Evolutionary conservation across 2,888 invertebrate genomes (phyloP).

Genomic region (Nowickia ferox): DNA sequence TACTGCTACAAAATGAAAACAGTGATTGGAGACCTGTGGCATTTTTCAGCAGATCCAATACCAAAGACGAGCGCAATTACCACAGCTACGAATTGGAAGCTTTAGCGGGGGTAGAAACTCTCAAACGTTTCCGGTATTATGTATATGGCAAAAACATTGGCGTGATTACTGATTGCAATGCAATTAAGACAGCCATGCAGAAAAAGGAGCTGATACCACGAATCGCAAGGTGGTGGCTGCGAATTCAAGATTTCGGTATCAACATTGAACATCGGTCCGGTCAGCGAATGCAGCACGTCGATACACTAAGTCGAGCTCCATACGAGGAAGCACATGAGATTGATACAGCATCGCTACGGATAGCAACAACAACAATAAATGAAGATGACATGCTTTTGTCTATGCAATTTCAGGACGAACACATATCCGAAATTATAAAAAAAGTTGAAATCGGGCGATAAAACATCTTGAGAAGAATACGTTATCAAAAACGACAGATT

Average conservation of each 20-base stretch:
- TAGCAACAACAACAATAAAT: constrained; percentile 33
- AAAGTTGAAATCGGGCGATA: background rate
- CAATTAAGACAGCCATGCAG: constrained; percentile 59
- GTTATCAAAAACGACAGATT: constrained; percentile 28
- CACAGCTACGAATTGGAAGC: constrained; percentile 75
- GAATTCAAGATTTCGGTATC: background rate
- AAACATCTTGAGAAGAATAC: background rate
- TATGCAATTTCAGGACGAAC: constrained; percentile 46
- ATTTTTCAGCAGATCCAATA: constrained; percentile 63
- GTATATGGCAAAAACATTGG: constrained; percentile 35
- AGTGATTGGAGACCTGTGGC: constrained; percentile 48
- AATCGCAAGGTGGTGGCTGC: background rate
- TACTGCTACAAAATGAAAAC: background rate
- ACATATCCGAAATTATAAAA: background rate
- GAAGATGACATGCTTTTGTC: constrained; percentile 44
- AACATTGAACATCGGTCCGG: constrained; percentile 7
- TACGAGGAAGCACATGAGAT: background rate
- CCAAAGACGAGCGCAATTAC: constrained; percentile 35
- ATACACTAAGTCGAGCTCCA: constrained; percentile 10
- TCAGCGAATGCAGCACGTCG: constrained; percentile 65
- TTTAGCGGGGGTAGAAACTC: constrained; percentile 64
- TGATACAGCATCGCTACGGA: constrained; percentile 43
- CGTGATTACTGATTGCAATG: constrained; percentile 60
- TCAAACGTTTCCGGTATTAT: constrained; percentile 52
- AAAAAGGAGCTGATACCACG: constrained; percentile 46